Conservation (phyloP, 1,140 invertebrate genomes). For the Triops cancriformis region DNA sequence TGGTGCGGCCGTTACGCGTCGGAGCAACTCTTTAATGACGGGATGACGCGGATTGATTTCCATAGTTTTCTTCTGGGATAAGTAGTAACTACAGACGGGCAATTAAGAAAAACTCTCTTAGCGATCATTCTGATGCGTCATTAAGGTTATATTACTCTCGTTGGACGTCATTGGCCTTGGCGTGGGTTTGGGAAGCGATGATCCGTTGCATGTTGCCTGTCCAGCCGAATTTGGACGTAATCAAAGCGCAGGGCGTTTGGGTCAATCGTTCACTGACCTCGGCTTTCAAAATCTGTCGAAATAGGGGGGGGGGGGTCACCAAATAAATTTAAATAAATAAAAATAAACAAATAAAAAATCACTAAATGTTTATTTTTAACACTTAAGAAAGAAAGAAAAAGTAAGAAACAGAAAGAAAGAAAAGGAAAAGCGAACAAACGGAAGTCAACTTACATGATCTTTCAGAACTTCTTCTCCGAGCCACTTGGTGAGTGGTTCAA, state of each 20-base stretch:
- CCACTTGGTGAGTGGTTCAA: conserved; percentile 88
- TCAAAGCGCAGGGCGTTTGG: conserved; percentile 55
- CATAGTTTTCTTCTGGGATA: conserved; percentile 93
- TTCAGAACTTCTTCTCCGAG: conserved; percentile 76
- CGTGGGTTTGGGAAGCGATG: conserved; percentile 57
- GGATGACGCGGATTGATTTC: conserved; percentile 98
- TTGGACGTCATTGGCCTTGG: conserved; percentile 53
- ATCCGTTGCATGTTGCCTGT: conserved; percentile 65
- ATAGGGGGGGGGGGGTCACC: no score
- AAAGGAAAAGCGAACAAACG: no score
- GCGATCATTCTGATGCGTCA: neutral
- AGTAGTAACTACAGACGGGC: conserved; percentile 66
- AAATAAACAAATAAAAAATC: no score
- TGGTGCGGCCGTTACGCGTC: conserved; percentile 67
- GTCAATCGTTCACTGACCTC: conserved; percentile 52
- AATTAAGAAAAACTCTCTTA: conserved; percentile 23
- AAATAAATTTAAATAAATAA: conserved; percentile 15
- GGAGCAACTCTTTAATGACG: conserved; percentile 80
- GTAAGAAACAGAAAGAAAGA: conserved; percentile 17
- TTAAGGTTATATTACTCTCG: conserved; percentile 46
- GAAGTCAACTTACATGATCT: conserved; percentile 60
- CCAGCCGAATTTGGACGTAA: conserved; percentile 58
- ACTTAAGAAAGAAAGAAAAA: conserved; percentile 22
- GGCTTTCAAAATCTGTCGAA: conserved; percentile 50
- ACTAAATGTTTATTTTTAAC: no score